phyloP scores from a whole-genome alignment of 2,797 vertebrate species.

The Esox masquinongy region DNA sequence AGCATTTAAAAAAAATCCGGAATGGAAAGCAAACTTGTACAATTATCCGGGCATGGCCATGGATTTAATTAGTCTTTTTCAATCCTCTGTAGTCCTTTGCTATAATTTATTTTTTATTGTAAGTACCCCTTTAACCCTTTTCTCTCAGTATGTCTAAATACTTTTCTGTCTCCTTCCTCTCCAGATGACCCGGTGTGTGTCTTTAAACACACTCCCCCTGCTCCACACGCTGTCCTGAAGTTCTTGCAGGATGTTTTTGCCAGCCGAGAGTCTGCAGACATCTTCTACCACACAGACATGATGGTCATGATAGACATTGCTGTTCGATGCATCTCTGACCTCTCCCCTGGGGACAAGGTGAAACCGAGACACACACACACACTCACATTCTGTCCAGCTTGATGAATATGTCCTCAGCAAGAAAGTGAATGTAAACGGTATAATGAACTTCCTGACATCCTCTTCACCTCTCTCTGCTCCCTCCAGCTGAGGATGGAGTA shows the following conservation, averaged over 20 bases:
- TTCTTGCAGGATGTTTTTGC: conserved; percentile 95
- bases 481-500: conserved; percentile 95
- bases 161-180: neutral
- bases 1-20: conserved; percentile 18
- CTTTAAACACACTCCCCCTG: conserved; percentile 91
- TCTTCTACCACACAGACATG: conserved; percentile 98
- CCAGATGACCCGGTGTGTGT: conserved; percentile 93
- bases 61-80: conserved; percentile 1
- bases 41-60: too few relatives aligned
- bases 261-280: conserved; percentile 80
- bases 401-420: neutral
- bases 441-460: neutral
- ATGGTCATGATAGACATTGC: conserved; percentile 98
- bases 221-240: conserved; percentile 91
- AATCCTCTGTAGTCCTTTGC: neutral
- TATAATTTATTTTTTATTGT: neutral
- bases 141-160: neutral
- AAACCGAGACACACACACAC: conserved; percentile 16
- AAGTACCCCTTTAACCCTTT: neutral
- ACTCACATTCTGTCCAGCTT: neutral
- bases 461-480: conserved; percentile 4
- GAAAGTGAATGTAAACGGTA: neutral
- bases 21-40: too few relatives aligned
- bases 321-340: conserved; percentile 94
- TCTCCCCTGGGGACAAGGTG: conserved; percentile 95